Evolutionary conservation across 2,797 vertebrate species (phyloP).

Genomic region (Rhinella marina): DNA sequence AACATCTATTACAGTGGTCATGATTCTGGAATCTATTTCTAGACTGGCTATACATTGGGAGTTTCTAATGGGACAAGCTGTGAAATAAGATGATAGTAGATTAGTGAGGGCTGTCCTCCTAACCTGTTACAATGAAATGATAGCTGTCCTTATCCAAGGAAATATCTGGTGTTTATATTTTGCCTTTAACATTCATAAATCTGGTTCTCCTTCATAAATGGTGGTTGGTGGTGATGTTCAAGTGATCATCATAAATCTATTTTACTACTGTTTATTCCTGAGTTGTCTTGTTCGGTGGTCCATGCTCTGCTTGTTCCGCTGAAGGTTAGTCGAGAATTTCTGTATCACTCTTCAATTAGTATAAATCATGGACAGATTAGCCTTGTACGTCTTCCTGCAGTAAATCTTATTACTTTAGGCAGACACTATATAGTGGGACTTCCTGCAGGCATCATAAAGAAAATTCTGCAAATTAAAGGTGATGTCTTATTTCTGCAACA

Average conservation of each 20-base stretch:
- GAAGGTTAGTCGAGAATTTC: conserved; percentile 9
- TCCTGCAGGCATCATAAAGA: conserved; percentile 8
- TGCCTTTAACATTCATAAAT: not conserved
- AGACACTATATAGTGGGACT: not conserved
- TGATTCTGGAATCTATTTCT: not conserved
- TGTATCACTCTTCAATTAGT: not conserved
- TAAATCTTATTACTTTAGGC: conserved; percentile 7
- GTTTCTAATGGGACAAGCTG: not conserved
- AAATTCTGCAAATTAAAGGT: conserved; percentile 1
- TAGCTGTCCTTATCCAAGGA: not conserved
- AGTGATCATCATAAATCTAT: conserved; percentile 28
- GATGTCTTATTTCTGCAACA: not conserved
- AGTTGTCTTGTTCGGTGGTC: conserved; percentile 7
- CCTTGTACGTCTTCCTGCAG: not conserved
- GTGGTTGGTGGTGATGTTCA: too few species aligned
- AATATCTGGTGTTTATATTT: conserved; percentile 14
- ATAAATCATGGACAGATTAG: conserved; percentile 19
- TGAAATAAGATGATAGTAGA: not conserved
- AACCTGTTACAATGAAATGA: not conserved
- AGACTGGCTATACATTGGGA: not conserved
- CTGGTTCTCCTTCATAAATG: not conserved
- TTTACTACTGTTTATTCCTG: not conserved
- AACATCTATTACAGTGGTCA: conserved; percentile 6
- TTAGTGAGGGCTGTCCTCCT: not conserved
- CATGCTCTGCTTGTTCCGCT: not conserved